Conservation (phyloP, 2,888 invertebrate genomes). For the Oxycera nigricornis region DNA sequence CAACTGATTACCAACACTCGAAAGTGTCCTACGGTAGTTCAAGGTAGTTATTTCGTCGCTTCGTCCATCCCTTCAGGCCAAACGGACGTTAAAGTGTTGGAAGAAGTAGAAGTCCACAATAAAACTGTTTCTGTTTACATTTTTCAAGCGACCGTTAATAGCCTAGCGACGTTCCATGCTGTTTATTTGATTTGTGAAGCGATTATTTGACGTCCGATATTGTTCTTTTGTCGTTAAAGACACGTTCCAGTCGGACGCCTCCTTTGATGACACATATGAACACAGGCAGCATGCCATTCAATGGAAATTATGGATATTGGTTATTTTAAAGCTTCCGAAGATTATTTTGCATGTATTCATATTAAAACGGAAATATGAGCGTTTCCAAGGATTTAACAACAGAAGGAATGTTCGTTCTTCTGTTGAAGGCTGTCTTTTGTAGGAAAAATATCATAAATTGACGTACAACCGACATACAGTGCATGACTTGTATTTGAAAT, state of each 20-base stretch:
- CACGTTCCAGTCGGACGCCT: constrained; percentile 24
- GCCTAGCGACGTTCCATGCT: constrained; percentile 13
- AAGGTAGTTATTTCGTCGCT: background rate
- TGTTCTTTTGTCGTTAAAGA: constrained; percentile 29
- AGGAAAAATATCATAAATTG: too few species aligned
- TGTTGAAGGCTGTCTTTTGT: too few species aligned
- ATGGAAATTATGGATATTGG: constrained; percentile 16
- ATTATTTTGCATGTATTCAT: too few species aligned
- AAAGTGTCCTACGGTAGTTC: background rate
- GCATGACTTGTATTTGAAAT: too few species aligned
- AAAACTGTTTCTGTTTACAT: constrained; percentile 9
- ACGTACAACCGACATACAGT: too few species aligned
- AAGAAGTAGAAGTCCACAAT: constrained; percentile 12
- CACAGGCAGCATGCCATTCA: background rate
- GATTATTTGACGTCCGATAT: constrained; percentile 32
- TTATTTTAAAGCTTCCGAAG: background rate
- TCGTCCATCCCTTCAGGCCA: background rate
- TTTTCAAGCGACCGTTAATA: constrained; percentile 17
- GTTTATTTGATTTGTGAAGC: constrained; percentile 40
- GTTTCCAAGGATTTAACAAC: too few species aligned
- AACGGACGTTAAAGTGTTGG: background rate
- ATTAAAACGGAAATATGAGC: too few species aligned
- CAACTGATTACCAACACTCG: background rate
- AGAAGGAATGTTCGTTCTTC: too few species aligned
- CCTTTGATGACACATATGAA: constrained; percentile 9